phyloP scores from a whole-genome alignment of 2,888 invertebrate species.

The Pycnomerus fuliginosus region DNA sequence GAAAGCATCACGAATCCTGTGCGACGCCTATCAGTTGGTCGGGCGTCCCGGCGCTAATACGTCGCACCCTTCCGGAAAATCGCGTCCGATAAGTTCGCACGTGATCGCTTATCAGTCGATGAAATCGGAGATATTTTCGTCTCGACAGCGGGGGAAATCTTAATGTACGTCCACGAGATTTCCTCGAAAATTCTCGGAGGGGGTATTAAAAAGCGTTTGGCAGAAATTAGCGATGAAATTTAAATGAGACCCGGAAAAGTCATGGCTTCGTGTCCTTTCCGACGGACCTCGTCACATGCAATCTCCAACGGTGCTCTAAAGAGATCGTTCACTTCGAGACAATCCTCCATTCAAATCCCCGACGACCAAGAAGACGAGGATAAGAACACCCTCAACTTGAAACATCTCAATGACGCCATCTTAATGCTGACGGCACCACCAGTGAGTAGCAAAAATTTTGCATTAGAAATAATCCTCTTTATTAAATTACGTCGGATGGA shows the following conservation, averaged over 20 bases:
- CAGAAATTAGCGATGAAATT: slow-evolving; percentile 17
- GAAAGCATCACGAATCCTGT: slow-evolving; percentile 12
- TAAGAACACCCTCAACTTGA: slow-evolving; percentile 69
- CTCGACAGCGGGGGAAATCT: too few relatives aligned
- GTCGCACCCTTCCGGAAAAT: slow-evolving; percentile 8
- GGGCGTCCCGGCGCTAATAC: slow-evolving; percentile 27
- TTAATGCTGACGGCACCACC: slow-evolving; percentile 79
- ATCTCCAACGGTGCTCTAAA: slow-evolving; percentile 54
- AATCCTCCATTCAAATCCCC: slow-evolving; percentile 65
- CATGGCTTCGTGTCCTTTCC: slow-evolving; percentile 58
- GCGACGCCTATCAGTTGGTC: slow-evolving; percentile 23
- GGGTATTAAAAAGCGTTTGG: background rate
- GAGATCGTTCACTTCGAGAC: slow-evolving; percentile 55
- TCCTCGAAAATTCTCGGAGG: background rate
- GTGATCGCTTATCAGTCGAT: slow-evolving; percentile 21
- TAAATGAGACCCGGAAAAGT: slow-evolving; percentile 23
- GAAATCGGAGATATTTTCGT: too few relatives aligned
- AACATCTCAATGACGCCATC: slow-evolving; percentile 78
- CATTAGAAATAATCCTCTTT: too few relatives aligned
- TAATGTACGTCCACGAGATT: background rate
- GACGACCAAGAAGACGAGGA: slow-evolving; percentile 60
- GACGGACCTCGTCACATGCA: slow-evolving; percentile 58
- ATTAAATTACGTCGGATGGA: too few relatives aligned
- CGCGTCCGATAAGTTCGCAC: slow-evolving; percentile 19
- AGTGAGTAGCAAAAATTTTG: slow-evolving; percentile 65